These are phyloP conservation scores for Polyploca ridens DNA, from an alignment of 2,888 invertebrate species.

Conservation along the genomic window DNA sequence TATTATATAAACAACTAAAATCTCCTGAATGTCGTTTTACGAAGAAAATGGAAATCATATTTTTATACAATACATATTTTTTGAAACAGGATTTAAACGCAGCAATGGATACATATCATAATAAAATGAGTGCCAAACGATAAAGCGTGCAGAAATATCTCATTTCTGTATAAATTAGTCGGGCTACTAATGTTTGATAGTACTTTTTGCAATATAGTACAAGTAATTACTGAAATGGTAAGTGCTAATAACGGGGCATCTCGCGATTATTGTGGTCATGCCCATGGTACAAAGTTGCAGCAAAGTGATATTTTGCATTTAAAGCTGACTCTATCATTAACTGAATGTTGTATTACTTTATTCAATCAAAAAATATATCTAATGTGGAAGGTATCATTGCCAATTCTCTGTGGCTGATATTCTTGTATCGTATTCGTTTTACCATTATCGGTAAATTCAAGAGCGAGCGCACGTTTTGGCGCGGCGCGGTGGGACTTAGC, in stretches of 20 bases:
- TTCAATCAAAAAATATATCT: not conserved
- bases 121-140: constrained; percentile 70
- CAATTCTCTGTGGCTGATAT: not conserved
- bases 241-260: constrained; percentile 25
- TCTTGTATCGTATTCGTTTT: not conserved
- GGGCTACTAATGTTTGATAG: constrained; percentile 20
- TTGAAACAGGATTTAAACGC: constrained; percentile 35
- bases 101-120: constrained; percentile 62
- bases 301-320: constrained; percentile 36
- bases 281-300: constrained; percentile 42
- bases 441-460: not conserved
- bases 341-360: constrained; percentile 9
- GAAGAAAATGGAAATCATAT: constrained; percentile 38
- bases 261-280: constrained; percentile 23
- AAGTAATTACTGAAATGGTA: constrained; percentile 23
- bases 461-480: not conserved
- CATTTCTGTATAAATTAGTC: constrained; percentile 49
- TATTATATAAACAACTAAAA: constrained; percentile 25
- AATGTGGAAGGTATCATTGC: constrained; percentile 2
- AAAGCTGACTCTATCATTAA: constrained; percentile 16
- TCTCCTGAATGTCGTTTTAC: constrained; percentile 21
- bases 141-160: constrained; percentile 52
- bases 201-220: constrained; percentile 36
- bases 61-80: constrained; percentile 49
- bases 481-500: not conserved